Evolutionary conservation across 2,797 vertebrate genomes (phyloP).

Genomic region (Sparus aurata): DNA sequence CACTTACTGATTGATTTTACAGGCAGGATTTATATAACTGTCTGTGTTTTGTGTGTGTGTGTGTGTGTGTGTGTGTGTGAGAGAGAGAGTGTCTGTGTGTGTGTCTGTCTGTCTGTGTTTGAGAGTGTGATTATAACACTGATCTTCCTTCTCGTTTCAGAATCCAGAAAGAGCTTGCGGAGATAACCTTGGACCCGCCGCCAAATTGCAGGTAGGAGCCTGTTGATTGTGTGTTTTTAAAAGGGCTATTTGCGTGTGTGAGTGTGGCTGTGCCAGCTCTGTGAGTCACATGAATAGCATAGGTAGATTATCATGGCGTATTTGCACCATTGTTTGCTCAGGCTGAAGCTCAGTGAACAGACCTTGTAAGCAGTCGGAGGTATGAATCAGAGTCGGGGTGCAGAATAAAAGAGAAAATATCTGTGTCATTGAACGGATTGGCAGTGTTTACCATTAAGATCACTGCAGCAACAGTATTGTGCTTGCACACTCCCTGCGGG

Average conservation of each 20-base stretch:
- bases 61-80: slow-evolving; percentile 7
- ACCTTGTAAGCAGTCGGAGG: slow-evolving; percentile 31
- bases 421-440: slow-evolving; percentile 29
- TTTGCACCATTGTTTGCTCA: slow-evolving; percentile 43
- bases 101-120: neutral
- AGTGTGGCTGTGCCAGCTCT: slow-evolving; percentile 42
- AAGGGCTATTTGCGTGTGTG: slow-evolving; percentile 28
- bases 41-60: slow-evolving; percentile 17
- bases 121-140: slow-evolving; percentile 40
- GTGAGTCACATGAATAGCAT: slow-evolving; percentile 59
- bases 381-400: slow-evolving; percentile 10
- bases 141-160: slow-evolving; percentile 79
- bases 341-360: slow-evolving; percentile 37
- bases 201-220: slow-evolving; percentile 97
- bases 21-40: slow-evolving; percentile 66
- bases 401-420: slow-evolving; percentile 39
- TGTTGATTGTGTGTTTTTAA: slow-evolving; percentile 64
- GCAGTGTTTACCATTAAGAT: slow-evolving; percentile 51
- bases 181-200: slow-evolving; percentile 96
- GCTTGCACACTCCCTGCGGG: slow-evolving; percentile 53
- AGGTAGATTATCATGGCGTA: slow-evolving; percentile 45
- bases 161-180: slow-evolving; percentile 98
- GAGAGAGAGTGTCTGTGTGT: too few species aligned
- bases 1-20: slow-evolving; percentile 64
- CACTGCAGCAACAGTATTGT: slow-evolving; percentile 35